These are phyloP conservation scores for Nycticorax nycticorax DNA, from an alignment of 2,113 vertebrate species.

Conservation along the genomic window DNA sequence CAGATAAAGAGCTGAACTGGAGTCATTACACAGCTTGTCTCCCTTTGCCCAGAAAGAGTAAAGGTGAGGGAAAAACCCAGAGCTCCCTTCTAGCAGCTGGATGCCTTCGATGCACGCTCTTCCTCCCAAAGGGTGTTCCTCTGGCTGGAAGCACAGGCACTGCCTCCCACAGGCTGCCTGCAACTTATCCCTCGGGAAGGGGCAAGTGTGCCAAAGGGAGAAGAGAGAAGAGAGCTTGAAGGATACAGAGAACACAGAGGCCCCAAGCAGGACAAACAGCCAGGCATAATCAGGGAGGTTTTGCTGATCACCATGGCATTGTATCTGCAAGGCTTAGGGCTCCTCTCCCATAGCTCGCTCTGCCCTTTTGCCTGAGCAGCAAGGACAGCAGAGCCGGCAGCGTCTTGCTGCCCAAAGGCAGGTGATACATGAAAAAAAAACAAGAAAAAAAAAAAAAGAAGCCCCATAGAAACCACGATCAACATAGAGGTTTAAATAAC, in stretches of 20 bases:
- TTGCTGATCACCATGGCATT: not conserved
- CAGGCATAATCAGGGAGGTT: not conserved
- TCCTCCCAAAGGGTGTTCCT: not conserved
- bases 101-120: not conserved
- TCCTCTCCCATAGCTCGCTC: not conserved
- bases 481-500: conserved; percentile 24
- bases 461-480: not conserved
- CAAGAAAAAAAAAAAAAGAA: not conserved
- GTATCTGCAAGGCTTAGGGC: not conserved
- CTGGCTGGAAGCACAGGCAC: not conserved
- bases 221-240: not conserved
- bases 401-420: not conserved
- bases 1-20: not conserved
- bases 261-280: not conserved
- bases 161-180: not conserved
- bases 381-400: not conserved
- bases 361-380: not conserved
- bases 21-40: not conserved
- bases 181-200: not conserved
- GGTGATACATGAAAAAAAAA: not conserved
- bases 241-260: not conserved
- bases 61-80: not conserved
- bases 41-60: not conserved
- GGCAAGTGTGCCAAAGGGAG: not conserved
- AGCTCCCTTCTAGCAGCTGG: not conserved